Conservation (phyloP, 2,888 invertebrate genomes). For the Eupithecia pulchellata region DNA sequence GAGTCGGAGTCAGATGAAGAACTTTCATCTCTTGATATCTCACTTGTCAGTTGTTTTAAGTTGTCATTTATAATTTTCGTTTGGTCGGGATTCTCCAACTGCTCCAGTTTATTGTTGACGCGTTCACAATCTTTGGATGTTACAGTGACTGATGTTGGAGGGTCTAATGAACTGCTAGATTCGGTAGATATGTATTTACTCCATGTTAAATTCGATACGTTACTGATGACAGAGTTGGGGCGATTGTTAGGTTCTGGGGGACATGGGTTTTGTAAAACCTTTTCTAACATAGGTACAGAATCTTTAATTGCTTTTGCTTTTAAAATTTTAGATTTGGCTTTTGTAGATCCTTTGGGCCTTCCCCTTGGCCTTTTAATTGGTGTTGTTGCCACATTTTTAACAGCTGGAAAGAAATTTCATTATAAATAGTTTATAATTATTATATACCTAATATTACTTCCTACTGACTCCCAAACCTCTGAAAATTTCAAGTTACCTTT, state of each 20-base stretch:
- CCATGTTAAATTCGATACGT: slow-evolving; percentile 65
- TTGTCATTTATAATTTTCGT: slow-evolving; percentile 59
- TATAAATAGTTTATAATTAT: neutral
- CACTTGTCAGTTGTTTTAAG: neutral
- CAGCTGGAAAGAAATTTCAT: neutral
- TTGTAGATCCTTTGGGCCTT: neutral
- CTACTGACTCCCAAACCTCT: too few relatives aligned
- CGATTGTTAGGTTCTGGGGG: slow-evolving; percentile 30
- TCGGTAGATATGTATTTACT: slow-evolving; percentile 68
- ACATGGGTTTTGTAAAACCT: neutral
- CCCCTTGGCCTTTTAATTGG: slow-evolving; percentile 5
- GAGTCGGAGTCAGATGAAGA: slow-evolving; percentile 14
- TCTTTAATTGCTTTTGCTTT: slow-evolving; percentile 16
- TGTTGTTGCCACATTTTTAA: neutral
- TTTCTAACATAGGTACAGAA: slow-evolving; percentile 25
- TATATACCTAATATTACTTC: too few relatives aligned
- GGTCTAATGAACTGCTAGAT: slow-evolving; percentile 50
- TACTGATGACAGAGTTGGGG: slow-evolving; percentile 54
- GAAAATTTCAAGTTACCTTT: too few relatives aligned
- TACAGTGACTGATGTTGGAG: slow-evolving; percentile 57
- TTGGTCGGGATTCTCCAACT: neutral
- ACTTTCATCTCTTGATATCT: slow-evolving; percentile 6
- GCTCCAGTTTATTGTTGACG: slow-evolving; percentile 62
- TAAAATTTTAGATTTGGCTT: slow-evolving; percentile 17
- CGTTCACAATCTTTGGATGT: slow-evolving; percentile 60